Conservation (phyloP, 64 coral and sea anemone species). For the Acropora yongei region DNA sequence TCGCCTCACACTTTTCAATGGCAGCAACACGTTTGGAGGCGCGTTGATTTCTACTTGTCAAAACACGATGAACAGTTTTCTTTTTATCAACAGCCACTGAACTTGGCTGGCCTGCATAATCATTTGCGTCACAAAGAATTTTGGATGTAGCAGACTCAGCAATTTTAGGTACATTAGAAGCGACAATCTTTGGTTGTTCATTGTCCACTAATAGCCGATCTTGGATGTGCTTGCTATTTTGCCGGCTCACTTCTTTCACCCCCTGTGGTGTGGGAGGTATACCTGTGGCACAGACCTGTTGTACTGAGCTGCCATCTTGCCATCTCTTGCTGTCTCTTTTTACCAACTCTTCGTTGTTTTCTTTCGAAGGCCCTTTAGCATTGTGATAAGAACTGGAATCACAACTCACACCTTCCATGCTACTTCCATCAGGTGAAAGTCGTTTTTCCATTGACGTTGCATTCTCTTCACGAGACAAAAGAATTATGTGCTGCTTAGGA, state of each 20-base stretch:
- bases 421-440: constrained; percentile 35
- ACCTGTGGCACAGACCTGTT: neutral
- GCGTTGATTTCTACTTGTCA: neutral
- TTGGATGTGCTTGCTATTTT: neutral
- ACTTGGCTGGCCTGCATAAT: neutral
- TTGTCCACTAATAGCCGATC: neutral
- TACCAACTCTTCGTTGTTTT: neutral
- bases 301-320: neutral
- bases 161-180: neutral
- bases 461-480: constrained; percentile 29
- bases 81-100: neutral
- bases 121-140: neutral
- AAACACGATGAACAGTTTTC: neutral
- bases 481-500: constrained; percentile 15
- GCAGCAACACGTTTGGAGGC: neutral
- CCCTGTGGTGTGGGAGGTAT: constrained; percentile 16
- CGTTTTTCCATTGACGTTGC: constrained; percentile 5
- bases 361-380: neutral
- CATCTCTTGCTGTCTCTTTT: neutral
- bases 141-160: neutral
- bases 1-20: neutral
- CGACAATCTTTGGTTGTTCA: neutral
- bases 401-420: constrained; percentile 5
- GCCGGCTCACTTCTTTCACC: neutral
- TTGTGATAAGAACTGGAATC: neutral